phyloP scores from a whole-genome alignment of 1,140 invertebrate genomes.

The Panulirus ornatus region DNA sequence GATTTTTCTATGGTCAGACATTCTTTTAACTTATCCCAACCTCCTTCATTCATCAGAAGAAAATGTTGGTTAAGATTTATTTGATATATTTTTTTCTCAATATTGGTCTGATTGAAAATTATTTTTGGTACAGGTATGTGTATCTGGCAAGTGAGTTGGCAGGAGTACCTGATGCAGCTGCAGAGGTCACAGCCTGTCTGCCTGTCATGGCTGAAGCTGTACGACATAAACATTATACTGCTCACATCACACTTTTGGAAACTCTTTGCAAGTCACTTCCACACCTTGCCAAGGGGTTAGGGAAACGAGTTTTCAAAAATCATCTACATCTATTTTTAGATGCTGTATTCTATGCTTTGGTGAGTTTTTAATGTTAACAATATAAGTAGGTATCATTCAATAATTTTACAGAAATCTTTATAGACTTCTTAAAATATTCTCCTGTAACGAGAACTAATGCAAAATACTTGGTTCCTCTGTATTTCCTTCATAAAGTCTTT shows the following conservation, averaged over 20 bases:
- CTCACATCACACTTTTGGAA: slow-evolving; percentile 80
- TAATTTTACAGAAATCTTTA: too few relatives aligned
- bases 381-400: too few relatives aligned
- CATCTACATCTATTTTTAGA: slow-evolving; percentile 81
- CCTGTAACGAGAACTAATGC: too few relatives aligned
- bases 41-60: too few relatives aligned
- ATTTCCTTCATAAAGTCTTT: too few relatives aligned
- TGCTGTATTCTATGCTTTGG: slow-evolving; percentile 80
- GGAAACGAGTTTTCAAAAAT: slow-evolving; percentile 81
- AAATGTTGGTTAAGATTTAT: too few relatives aligned
- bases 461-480: too few relatives aligned
- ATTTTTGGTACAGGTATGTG: slow-evolving; percentile 78
- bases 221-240: slow-evolving; percentile 79
- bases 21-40: too few relatives aligned
- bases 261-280: slow-evolving; percentile 81
- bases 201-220: slow-evolving; percentile 79
- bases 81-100: too few relatives aligned
- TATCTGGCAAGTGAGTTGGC: slow-evolving; percentile 80
- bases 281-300: slow-evolving; percentile 79
- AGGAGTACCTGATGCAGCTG: slow-evolving; percentile 77
- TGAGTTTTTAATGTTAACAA: slow-evolving; percentile 76
- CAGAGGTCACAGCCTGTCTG: slow-evolving; percentile 71
- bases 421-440: too few relatives aligned
- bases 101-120: too few relatives aligned
- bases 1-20: too few relatives aligned